Conservation (phyloP, 2,113 vertebrate genomes). For the Pitta sordida region DNA sequence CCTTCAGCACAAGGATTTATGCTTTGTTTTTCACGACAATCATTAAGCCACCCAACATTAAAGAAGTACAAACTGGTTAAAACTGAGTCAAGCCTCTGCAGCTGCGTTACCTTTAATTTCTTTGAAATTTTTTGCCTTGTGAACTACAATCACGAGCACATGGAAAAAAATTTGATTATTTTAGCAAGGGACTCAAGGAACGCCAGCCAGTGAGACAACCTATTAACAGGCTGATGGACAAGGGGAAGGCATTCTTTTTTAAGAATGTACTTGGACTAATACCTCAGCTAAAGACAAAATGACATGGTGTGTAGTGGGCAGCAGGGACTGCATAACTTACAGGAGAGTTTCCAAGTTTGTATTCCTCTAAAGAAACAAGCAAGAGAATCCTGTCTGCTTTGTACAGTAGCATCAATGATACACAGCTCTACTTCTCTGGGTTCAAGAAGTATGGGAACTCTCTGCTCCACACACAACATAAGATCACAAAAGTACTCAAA, state of each 20-base stretch:
- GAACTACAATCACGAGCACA: background rate
- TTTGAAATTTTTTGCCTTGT: background rate
- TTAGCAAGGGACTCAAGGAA: background rate
- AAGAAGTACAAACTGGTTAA: background rate
- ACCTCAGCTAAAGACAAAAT: background rate
- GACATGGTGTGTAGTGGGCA: background rate
- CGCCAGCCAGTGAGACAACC: background rate
- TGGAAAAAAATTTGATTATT: background rate
- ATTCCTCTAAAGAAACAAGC: background rate
- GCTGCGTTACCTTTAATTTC: background rate
- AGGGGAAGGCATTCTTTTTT: background rate
- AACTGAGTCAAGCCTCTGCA: background rate
- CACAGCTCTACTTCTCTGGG: background rate
- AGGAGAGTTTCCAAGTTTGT: background rate
- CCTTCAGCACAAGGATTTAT: background rate
- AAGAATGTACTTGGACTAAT: fast-evolving
- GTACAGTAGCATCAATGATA: background rate
- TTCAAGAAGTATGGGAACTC: background rate
- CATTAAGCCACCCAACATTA: background rate
- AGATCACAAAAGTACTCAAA: background rate
- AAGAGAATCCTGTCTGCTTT: background rate
- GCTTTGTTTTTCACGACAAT: background rate
- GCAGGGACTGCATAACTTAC: background rate
- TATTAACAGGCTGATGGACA: background rate
- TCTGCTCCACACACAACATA: background rate